Percentiles rank a stretch among this genome's conserved stretches.
Evolutionary conservation across 2,888 invertebrate species (phyloP).

Genomic region (Himalopsyche japonica): DNA sequence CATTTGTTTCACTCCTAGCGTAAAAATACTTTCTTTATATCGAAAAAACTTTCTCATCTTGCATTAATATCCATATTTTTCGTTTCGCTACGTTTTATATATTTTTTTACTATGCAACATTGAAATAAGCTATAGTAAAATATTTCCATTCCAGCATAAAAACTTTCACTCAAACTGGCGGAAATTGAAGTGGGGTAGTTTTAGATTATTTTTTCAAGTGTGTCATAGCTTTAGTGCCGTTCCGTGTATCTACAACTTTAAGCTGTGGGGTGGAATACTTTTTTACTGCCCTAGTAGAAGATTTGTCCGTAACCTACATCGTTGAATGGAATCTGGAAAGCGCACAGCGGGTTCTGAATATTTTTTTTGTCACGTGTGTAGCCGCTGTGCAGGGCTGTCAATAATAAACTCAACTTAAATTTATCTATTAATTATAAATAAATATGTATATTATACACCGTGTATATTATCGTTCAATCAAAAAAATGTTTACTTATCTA

Average conservation of each 20-base stretch:
- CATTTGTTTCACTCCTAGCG: too few species aligned
- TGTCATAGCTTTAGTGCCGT: not conserved
- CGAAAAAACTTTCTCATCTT: too few species aligned
- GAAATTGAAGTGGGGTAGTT: conserved; percentile 1
- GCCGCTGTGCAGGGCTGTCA: not conserved
- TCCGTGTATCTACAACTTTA: not conserved
- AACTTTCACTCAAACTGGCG: not conserved
- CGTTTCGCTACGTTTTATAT: too few species aligned
- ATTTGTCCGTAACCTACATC: not conserved
- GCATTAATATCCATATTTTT: too few species aligned
- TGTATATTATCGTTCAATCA: too few species aligned
- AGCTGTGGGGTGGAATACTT: not conserved
- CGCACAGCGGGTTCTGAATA: not conserved
- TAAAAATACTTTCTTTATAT: too few species aligned
- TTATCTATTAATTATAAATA: too few species aligned
- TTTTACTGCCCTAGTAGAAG: not conserved
- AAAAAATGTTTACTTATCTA: too few species aligned
- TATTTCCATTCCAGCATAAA: not conserved
- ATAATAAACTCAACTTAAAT: too few species aligned
- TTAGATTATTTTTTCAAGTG: not conserved
- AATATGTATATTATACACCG: too few species aligned
- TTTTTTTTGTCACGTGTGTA: not conserved
- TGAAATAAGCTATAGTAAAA: not conserved
- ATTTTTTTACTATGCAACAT: not conserved
- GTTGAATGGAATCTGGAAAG: not conserved